Conservation (phyloP, 1,140 invertebrate genomes). For the Nomia melanderi region DNA sequence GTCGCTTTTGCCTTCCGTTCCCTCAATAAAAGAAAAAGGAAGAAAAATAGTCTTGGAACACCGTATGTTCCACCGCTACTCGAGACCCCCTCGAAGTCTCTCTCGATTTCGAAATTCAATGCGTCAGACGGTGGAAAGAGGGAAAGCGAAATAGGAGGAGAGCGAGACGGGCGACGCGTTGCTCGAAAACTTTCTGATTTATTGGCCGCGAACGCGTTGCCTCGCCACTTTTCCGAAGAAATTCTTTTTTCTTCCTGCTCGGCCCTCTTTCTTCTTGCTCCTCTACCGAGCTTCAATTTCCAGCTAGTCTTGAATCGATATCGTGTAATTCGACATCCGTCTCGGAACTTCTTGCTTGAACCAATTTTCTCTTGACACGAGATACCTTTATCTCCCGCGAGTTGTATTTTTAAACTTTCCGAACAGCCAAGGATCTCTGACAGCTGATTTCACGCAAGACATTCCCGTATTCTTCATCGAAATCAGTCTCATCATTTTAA, state of each 20-base stretch:
- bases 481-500: too few relatives aligned
- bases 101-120: conserved; percentile 55
- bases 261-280: not conserved
- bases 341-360: too few relatives aligned
- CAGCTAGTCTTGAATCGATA: too few relatives aligned
- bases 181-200: conserved; percentile 33
- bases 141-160: too few relatives aligned
- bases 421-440: too few relatives aligned
- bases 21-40: conserved; percentile 33
- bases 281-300: too few relatives aligned
- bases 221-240: not conserved
- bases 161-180: conserved; percentile 3
- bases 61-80: conserved; percentile 42
- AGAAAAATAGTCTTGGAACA: conserved; percentile 35
- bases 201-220: conserved; percentile 15
- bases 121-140: conserved; percentile 2
- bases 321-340: not conserved
- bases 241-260: not conserved
- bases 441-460: too few relatives aligned
- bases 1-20: conserved; percentile 53
- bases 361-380: too few relatives aligned
- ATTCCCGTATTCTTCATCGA: too few relatives aligned
- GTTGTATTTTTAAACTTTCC: too few relatives aligned
- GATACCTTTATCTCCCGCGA: too few relatives aligned
- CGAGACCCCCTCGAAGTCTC: conserved; percentile 55